Base-by-base conservation (phyloP, 2,797 vertebrate genomes). In the Dallia pectoralis region DNA sequence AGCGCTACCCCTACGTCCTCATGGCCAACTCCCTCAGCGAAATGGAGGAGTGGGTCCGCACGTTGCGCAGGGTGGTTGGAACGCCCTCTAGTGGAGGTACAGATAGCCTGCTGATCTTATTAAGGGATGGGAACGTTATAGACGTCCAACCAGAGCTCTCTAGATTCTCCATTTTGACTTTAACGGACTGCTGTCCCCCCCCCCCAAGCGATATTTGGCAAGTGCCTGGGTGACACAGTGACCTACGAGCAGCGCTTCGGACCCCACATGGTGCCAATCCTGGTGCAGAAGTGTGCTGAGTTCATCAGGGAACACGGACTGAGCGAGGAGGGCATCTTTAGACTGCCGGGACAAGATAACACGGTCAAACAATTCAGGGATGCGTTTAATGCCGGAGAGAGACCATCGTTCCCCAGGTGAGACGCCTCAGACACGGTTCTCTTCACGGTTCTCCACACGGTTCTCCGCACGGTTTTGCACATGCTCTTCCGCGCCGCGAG, bases 41-140 rank as follows among this genome's bases (percentile, higher is more conserved):
- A 85, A 94, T 97, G 96, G 96, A 97, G n/a, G 96, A 98, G 65
- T 99, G 97, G 97, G 93, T 99, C 53, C 96, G 95, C 47, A 87
- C 89, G 16, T 93, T 99, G 48, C 95, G 91, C 36, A 91, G 93
- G 67, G 95, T 91, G 6, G 92, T 95, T 12, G 96, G 96, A 2
- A 88, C 87, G 0, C 90, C 93, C 0, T 91, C 94, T 19, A 92
- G 84, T 19, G 96, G 93, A 98, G 97, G 97, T 98, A 94, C 53
- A 70, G 25, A 59, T 33, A 25, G n/a, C 14, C 27, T 49, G 3
- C 30, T 36, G 32, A 15, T 47, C 25, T 9, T 12, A 53, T 25
- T 29, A 48, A 44, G 29, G 9, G 25, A 27, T 7, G 30, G 15
- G 29, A 49, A 44, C 36, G 5, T 6, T 9, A 6, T 40, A 40